phyloP scores from a whole-genome alignment of 2,888 invertebrate genomes.

The Agriotes lineatus region DNA sequence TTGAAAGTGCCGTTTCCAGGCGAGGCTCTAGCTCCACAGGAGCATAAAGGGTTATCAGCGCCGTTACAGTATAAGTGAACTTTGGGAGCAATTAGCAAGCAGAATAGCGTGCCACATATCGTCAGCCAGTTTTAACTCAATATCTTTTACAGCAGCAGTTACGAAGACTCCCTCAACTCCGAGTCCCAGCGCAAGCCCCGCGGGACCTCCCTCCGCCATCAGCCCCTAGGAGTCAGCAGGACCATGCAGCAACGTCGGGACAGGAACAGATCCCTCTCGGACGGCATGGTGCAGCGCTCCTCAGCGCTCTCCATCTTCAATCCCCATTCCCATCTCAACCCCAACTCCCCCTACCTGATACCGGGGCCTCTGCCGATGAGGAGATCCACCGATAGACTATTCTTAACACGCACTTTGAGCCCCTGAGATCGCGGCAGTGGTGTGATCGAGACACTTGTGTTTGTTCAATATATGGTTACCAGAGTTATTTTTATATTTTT shows the following conservation, averaged over 20 bases:
- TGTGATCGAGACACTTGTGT: no score
- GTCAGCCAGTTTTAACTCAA: background rate
- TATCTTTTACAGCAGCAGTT: conserved; percentile 70
- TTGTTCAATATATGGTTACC: no score
- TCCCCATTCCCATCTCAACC: conserved; percentile 33
- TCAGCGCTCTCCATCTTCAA: conserved; percentile 25
- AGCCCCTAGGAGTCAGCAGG: conserved; percentile 23
- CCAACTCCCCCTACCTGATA: conserved; percentile 21
- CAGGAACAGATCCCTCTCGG: conserved; percentile 36
- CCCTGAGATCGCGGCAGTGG: conserved; percentile 18
- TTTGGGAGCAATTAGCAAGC: background rate
- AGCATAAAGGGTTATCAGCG: background rate
- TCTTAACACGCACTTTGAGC: conserved; percentile 18
- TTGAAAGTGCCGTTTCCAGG: no score
- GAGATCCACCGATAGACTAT: conserved; percentile 27
- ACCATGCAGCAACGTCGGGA: conserved; percentile 35
- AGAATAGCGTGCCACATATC: conserved; percentile 4
- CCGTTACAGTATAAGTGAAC: background rate
- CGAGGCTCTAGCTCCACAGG: no score
- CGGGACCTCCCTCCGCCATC: conserved; percentile 29
- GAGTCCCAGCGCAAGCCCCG: conserved; percentile 67
- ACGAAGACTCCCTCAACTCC: conserved; percentile 85
- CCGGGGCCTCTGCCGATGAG: conserved; percentile 24
- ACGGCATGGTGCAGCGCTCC: conserved; percentile 28
- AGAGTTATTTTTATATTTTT: background rate